Conservation (phyloP, 2,888 invertebrate species). For the Hirtodrosophila alboralis region DNA sequence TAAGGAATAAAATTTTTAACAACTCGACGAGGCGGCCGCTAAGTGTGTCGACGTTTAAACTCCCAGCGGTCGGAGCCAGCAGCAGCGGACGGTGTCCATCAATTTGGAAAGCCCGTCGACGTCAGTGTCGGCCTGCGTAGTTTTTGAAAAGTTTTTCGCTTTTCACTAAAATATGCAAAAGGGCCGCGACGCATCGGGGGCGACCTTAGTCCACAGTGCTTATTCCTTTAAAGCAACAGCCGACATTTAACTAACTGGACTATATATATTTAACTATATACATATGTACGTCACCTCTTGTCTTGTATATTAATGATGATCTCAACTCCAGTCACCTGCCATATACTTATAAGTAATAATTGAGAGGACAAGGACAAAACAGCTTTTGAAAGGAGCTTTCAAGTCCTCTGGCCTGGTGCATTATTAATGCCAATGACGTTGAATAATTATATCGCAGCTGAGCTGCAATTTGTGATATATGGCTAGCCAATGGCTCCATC, state of each 20-base stretch:
- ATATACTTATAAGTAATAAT: constrained; percentile 51
- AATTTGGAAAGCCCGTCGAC: constrained; percentile 28
- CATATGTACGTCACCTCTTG: too few species aligned
- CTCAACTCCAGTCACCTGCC: constrained; percentile 33
- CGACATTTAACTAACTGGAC: background rate
- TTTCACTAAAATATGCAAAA: constrained; percentile 60
- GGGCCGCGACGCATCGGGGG: constrained; percentile 12
- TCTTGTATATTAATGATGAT: constrained; percentile 27
- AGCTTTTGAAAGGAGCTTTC: constrained; percentile 20
- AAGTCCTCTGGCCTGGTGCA: constrained; percentile 43
- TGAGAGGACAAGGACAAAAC: constrained; percentile 31
- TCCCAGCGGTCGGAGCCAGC: constrained; percentile 59
- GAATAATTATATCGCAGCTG: constrained; percentile 71
- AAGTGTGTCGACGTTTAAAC: constrained; percentile 76
- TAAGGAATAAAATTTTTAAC: constrained; percentile 73
- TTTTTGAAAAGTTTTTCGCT: constrained; percentile 47
- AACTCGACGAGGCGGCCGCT: constrained; percentile 71
- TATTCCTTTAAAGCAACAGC: background rate
- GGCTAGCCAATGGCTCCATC: constrained; percentile 48
- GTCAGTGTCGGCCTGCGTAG: constrained; percentile 25
- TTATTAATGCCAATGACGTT: constrained; percentile 77
- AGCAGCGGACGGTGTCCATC: constrained; percentile 45
- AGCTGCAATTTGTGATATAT: constrained; percentile 56
- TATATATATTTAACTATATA: too few species aligned
- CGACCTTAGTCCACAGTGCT: constrained; percentile 14